Base-by-base conservation (phyloP, 2,888 invertebrate species). In the Acanthacorydalis orientalis region DNA sequence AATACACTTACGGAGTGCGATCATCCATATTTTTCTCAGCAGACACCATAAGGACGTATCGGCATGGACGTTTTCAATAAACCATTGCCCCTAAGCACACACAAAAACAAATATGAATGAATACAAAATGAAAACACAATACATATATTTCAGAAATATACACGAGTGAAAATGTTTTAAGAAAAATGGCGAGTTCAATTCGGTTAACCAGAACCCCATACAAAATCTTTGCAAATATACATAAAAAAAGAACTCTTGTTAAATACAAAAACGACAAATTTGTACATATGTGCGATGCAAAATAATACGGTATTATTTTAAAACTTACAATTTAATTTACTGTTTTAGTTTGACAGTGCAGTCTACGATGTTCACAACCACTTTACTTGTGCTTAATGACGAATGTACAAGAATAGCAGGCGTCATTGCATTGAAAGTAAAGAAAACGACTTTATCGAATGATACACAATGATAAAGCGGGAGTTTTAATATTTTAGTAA, bases 1-100 rank as follows among this genome's bases (percentile, higher is more conserved):
- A 37, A 43, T 32, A 47, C 43, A 54, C 55, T 55, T 49, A 55
- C 55, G 51, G 52, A 48, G 51, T 51, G 47, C 53, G 53, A 41
- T 55, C 55, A 53, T 55, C 55, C 55, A 55, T 54, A 50, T 50
- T 51, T 50, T 49, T 46, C 42, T 48, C 48, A 46, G 47, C 50
- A 51, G 51, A 46, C 51, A 53, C 51, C 49, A 52, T 52, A 48
- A 48, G 50, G 50, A 48, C 51, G 46, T 48, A 44, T 50, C 42
- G 49, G 45, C 46, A 44, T 50, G 40, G 41, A 48, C 42, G 14
- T 48, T 40, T 50, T 53, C 49, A 53, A 45, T 48, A n/a, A 37
- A 44, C 35, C 44, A 48, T 48, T 45, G 31, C 32, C 15, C 32
- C 41, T 46, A 41, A 31, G 31, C 12, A 43, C 12, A 12, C 12